Conservation (phyloP, 35 echinoderm and acorn worm genomes). For the Ophioderma brevispina region DNA sequence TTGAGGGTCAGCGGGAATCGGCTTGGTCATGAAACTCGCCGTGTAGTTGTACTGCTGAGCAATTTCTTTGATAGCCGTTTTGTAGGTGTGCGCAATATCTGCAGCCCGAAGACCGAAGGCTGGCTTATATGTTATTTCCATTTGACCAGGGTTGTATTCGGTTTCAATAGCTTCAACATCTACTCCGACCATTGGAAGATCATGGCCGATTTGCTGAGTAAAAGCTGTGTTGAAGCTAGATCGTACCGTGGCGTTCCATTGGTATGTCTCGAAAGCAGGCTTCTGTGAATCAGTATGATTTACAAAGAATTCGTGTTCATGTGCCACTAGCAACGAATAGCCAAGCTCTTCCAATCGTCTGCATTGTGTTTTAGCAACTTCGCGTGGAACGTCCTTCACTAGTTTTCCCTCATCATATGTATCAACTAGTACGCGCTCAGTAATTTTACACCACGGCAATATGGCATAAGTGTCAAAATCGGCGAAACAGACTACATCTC, state of each 20-base stretch:
- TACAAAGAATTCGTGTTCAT: constrained; percentile 73
- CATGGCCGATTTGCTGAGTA: background rate
- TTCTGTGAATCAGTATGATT: constrained; percentile 36
- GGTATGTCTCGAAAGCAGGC: constrained; percentile 25
- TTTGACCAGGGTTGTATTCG: constrained; percentile 59
- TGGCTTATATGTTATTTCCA: constrained; percentile 73
- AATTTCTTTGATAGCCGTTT: constrained; percentile 75
- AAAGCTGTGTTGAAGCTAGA: constrained; percentile 5
- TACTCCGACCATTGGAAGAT: constrained; percentile 43
- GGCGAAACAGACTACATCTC: constrained; percentile 55
- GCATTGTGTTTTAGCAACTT: constrained; percentile 51
- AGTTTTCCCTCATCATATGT: constrained; percentile 34
- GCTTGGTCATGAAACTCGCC: constrained; percentile 76
- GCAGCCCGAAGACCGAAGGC: constrained; percentile 69
- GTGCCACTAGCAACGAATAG: constrained; percentile 58
- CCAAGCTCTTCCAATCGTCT: constrained; percentile 56
- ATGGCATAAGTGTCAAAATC: constrained; percentile 63
- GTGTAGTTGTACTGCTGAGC: constrained; percentile 48
- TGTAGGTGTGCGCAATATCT: constrained; percentile 69
- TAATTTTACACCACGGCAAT: constrained; percentile 63
- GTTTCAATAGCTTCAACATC: constrained; percentile 70
- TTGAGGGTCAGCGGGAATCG: constrained; percentile 32
- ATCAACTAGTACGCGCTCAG: constrained; percentile 42
- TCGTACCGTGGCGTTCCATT: constrained; percentile 21
- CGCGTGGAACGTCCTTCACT: constrained; percentile 38